Conservation (phyloP, 2,888 invertebrate species). For the Scaptomyza parva region DNA sequence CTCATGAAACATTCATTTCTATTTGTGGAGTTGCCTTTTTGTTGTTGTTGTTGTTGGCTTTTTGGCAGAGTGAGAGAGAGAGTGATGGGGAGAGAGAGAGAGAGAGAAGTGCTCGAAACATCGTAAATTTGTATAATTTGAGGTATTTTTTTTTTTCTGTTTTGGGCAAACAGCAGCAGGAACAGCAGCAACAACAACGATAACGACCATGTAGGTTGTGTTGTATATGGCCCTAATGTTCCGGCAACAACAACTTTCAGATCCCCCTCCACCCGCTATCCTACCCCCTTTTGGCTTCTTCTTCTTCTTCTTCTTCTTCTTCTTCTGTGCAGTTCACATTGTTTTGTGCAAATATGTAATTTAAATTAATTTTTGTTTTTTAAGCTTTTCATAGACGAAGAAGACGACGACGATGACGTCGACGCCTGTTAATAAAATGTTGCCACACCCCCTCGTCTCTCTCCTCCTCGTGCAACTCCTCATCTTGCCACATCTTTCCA, state of each 20-base stretch:
- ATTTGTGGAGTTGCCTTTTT: conserved; percentile 29
- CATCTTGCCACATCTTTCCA: not conserved
- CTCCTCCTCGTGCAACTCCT: too few relatives aligned
- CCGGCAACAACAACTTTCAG: not conserved
- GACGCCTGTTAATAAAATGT: conserved; percentile 75
- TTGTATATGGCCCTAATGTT: conserved; percentile 6
- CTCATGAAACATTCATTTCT: conserved; percentile 37
- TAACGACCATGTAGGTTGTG: conserved; percentile 30
- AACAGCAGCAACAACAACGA: conserved; percentile 40
- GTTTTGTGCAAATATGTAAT: conserved; percentile 77
- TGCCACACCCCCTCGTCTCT: conserved; percentile 4
- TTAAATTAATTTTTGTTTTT: conserved; percentile 79
- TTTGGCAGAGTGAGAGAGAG: conserved; percentile 45
- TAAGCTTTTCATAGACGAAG: conserved; percentile 72
- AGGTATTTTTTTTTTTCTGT: conserved; percentile 61
- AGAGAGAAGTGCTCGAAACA: conserved; percentile 52
- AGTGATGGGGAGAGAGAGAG: not conserved
- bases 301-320: not conserved
- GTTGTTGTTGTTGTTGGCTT: conserved; percentile 28
- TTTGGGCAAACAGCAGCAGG: conserved; percentile 39
- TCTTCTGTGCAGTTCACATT: conserved; percentile 48
- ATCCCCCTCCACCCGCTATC: too few relatives aligned
- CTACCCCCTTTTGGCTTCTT: too few relatives aligned
- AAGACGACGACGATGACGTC: too few relatives aligned
- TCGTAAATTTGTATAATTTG: conserved; percentile 77